A percentile compares a stretch with the other conserved stretches of the same genome.
These are phyloP conservation scores for Rotaria magnacalcarata DNA, from an alignment of 2,888 invertebrate species.

Conservation along the genomic window DNA sequence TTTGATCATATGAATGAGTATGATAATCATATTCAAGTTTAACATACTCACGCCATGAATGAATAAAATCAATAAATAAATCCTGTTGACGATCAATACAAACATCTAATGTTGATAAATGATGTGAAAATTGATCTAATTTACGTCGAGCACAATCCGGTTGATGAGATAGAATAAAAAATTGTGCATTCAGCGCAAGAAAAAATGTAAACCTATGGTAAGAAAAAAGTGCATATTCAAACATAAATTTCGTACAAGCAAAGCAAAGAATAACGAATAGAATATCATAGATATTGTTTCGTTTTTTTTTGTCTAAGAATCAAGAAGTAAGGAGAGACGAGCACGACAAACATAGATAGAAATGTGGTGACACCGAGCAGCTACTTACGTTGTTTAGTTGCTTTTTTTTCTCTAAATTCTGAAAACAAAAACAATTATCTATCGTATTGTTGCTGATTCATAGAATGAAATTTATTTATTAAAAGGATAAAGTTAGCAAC, in stretches of 20 bases:
- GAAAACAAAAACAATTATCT: neutral
- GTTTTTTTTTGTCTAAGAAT: too few relatives aligned
- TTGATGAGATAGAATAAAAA: slow-evolving; percentile 30
- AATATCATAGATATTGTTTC: too few relatives aligned
- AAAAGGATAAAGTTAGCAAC: too few relatives aligned
- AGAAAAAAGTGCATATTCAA: neutral
- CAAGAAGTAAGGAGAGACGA: neutral
- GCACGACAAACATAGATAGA: neutral
- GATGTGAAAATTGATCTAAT: slow-evolving; percentile 8
- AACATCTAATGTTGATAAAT: slow-evolving; percentile 9
- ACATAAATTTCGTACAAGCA: neutral
- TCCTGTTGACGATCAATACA: neutral
- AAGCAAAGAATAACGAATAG: neutral
- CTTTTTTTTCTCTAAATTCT: too few relatives aligned
- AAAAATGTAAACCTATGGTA: slow-evolving; percentile 12
- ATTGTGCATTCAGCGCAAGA: slow-evolving; percentile 10
- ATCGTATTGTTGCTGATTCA: neutral
- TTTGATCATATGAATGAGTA: neutral
- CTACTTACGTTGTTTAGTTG: neutral
- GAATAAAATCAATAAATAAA: slow-evolving; percentile 24
- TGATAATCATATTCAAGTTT: slow-evolving; percentile 34
- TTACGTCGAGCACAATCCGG: slow-evolving; percentile 16
- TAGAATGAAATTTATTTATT: too few relatives aligned
- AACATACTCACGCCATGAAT: slow-evolving; percentile 5
- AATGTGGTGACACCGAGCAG: neutral